phyloP scores from a whole-genome alignment of 2,888 invertebrate species.

The Lapara coniferarum region DNA sequence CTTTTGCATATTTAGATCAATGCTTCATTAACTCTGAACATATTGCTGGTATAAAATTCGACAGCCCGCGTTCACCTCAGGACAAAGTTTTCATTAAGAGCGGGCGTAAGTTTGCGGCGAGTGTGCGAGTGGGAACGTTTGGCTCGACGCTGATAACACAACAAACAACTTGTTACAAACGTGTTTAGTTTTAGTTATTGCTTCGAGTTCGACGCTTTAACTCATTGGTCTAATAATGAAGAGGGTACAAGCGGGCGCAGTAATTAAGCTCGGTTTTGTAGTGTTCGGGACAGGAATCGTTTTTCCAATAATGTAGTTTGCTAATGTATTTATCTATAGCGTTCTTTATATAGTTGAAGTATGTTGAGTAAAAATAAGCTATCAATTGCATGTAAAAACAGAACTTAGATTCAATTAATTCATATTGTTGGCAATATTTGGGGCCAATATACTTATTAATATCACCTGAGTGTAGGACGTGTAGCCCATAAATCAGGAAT shows the following conservation, averaged over 20 bases:
- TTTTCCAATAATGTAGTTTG: slow-evolving; percentile 28
- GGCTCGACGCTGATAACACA: slow-evolving; percentile 81
- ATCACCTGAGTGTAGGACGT: no score
- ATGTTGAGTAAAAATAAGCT: neutral
- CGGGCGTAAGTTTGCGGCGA: slow-evolving; percentile 75
- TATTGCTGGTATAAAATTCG: slow-evolving; percentile 59
- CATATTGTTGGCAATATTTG: neutral
- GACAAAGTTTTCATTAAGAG: slow-evolving; percentile 79
- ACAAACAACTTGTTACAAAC: slow-evolving; percentile 84
- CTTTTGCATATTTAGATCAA: slow-evolving; percentile 32
- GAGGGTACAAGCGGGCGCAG: slow-evolving; percentile 63
- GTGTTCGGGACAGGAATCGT: slow-evolving; percentile 30
- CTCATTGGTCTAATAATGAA: slow-evolving; percentile 80
- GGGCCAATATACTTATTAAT: no score
- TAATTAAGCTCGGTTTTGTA: slow-evolving; percentile 70
- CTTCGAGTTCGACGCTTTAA: slow-evolving; percentile 79
- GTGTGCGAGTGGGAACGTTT: slow-evolving; percentile 75
- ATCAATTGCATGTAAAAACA: no score
- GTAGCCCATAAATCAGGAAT: no score
- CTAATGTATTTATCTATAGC: slow-evolving; percentile 20
- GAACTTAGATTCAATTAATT: neutral
- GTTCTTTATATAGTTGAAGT: slow-evolving; percentile 8
- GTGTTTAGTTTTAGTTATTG: slow-evolving; percentile 83
- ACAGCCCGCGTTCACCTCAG: slow-evolving; percentile 60
- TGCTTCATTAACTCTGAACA: slow-evolving; percentile 26